Conservation (phyloP, 53 echinoderm and acorn worm genomes). For the Stichopus horrens region DNA sequence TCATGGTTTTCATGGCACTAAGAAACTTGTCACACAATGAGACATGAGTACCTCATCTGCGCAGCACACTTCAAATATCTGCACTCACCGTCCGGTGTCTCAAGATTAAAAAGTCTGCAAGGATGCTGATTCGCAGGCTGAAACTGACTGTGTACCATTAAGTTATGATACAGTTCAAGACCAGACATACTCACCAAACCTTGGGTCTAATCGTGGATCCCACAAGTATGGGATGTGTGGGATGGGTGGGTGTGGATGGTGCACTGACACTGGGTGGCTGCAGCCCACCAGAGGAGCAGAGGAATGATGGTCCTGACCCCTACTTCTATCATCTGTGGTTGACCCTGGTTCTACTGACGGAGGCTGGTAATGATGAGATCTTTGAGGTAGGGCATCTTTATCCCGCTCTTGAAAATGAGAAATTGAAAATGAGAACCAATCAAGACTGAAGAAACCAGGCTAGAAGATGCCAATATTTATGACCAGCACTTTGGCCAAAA, state of each 20-base stretch:
- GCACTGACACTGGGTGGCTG: slow-evolving; percentile 25
- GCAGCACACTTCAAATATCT: no score
- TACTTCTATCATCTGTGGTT: slow-evolving; percentile 42
- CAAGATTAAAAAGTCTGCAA: no score
- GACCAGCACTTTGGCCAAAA: no score
- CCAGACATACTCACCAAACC: slow-evolving; percentile 36
- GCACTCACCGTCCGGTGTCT: no score
- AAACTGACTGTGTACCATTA: not conserved
- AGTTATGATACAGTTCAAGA: not conserved
- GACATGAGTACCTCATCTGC: no score
- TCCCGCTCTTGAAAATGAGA: slow-evolving; percentile 5
- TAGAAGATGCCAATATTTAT: no score
- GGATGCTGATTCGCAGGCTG: no score
- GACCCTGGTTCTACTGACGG: slow-evolving; percentile 37
- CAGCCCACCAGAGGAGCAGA: not conserved
- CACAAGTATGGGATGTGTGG: slow-evolving; percentile 47
- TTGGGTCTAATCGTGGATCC: slow-evolving; percentile 49
- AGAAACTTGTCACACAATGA: no score
- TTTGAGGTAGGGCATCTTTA: slow-evolving; percentile 13
- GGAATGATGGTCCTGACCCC: not conserved
- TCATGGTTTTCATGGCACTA: no score
- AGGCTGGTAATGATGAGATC: slow-evolving; percentile 22
- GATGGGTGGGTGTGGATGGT: slow-evolving; percentile 46
- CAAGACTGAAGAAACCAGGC: no score
- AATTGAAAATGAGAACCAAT: not conserved